A percentile compares a stretch with the other conserved stretches of the same genome.
phyloP scores from a whole-genome alignment of 1,140 invertebrate genomes.

The Caenorhabditis tropicalis region DNA sequence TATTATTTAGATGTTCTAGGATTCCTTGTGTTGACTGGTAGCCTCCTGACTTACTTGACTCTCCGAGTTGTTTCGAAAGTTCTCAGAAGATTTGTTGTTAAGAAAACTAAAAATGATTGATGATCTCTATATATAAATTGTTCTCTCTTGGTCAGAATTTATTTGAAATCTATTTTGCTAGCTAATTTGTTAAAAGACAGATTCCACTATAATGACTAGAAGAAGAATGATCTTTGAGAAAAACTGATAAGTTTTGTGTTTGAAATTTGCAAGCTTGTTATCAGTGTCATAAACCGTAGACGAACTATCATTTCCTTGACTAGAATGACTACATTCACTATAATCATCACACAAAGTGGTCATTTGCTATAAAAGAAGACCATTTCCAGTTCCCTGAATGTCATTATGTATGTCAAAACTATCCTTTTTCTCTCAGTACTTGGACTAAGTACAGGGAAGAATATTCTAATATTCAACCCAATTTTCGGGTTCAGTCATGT shows the following conservation, averaged over 20 bases:
- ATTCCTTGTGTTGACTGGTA: not conserved
- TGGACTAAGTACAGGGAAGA: not conserved
- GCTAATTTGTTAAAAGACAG: too few relatives aligned
- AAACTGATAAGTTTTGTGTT: too few relatives aligned
- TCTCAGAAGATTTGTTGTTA: not conserved
- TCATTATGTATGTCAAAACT: not conserved
- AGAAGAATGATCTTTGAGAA: too few relatives aligned
- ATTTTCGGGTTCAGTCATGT: conserved; percentile 29
- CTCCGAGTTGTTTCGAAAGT: not conserved
- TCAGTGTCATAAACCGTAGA: too few relatives aligned
- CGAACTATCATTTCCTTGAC: too few relatives aligned
- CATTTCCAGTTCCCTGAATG: not conserved
- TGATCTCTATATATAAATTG: too few relatives aligned
- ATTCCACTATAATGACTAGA: too few relatives aligned
- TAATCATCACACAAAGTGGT: not conserved
- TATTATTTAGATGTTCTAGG: conserved; percentile 11
- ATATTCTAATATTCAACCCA: conserved; percentile 18
- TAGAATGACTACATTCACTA: not conserved
- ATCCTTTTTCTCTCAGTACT: not conserved
- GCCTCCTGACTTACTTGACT: not conserved
- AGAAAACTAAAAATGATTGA: not conserved
- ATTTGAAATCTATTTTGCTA: too few relatives aligned
- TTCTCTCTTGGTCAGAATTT: too few relatives aligned
- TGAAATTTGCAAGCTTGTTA: too few relatives aligned
- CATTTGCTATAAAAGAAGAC: not conserved